Base-by-base conservation (phyloP, 2,113 vertebrate species). In the Mixornis gularis region DNA sequence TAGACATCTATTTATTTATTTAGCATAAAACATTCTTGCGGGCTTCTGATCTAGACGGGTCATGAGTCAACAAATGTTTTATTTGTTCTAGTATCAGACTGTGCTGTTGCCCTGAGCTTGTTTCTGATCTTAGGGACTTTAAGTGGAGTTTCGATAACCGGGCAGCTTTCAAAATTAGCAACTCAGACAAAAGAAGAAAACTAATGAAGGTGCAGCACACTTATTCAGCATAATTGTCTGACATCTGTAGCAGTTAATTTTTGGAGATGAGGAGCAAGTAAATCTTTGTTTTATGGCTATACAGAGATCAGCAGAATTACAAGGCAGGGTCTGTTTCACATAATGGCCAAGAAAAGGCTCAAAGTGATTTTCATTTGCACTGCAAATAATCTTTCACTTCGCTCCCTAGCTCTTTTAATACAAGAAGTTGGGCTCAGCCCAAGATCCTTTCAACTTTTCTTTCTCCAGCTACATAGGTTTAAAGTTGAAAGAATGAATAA, bases 1-100 rank as follows among this genome's bases (percentile, higher is more conserved):
- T 76, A 94, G 88, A 79, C 62, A 79, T 88, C 58, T 92, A 74
- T 76, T 90, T 92, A 87, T 94, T 95, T 95, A 81, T 89, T 82
- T 71, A 79, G 36, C 82, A 73, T 90, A 76, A 93, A 93, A 69
- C 34, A 64, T 59, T 79, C 29, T 81, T 63, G 51, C 87, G 48
- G 44, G 58, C 58, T 94, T 88, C 77, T 85, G 55, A 88, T 89
- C 74, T 63, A 80, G 71, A 70, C 89, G 51, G 55, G 58, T 85
- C n/a, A 48, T 72, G 87, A 92, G 59, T 92, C 85, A 94, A 87
- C 51, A 65, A 91, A 83, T 56, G 56, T n/a, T 81, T 87, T 84
- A 85, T 60, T 92, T 90, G 70, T 91, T 71, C 32, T 53, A 71
- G 32, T 74, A 60, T 74, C 65, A 73, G 51, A 53, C 34, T 38